Base-by-base conservation (phyloP, 1,140 invertebrate genomes). In the Drosophila trapezifrons region DNA sequence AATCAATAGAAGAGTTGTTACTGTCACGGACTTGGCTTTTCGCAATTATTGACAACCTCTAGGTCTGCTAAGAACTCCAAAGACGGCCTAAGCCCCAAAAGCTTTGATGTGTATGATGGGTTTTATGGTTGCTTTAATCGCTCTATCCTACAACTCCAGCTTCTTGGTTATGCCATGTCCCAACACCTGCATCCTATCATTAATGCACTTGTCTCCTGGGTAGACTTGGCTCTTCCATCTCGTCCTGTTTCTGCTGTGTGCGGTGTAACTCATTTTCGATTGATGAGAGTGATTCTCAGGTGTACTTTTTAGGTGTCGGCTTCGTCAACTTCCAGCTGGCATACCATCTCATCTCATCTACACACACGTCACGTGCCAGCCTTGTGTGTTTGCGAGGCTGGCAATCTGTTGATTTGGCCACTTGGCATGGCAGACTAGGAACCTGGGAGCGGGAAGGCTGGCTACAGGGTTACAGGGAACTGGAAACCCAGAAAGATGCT, bases 321-420 rank as follows among this genome's bases (percentile, higher is more conserved):
- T 49, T 62, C 22, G 29, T 62, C 58, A 27, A 38, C 27, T 42
- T 18, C 27, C 29, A 69, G 17, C 29, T 10, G 55, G 55, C 76
- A 78, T 63, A 22, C 56, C 74, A 72, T 38, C 12, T 5, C 35
- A 51, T 35, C 51, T 54, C 43, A 67, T 40, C 42, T 18, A 62
- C 25, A 47, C 42, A 42, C 57, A 51, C 45, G 15, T 47, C 25
- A 52, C 37, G 37, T 43, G 25, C 51, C 32, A 37, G 51, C 32
- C 13, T 20, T 54, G 49, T 35, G 10, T 42, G 29, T 54, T 37
- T 52, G 49, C 29, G 46, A 10, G 35, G 35, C 35, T 65, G 42
- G 55, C 55, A 76, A 76, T 67, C 64, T 52, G 70, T 70, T 78
- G 80, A 82, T 83, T 83, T 80, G 70, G 54, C 40, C 75, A 64